Evolutionary conservation across 92 coral and sea anemone genomes (phyloP), one percentile per base, ranked within the genome.

Genomic region (Paramuricea clavata): DNA sequence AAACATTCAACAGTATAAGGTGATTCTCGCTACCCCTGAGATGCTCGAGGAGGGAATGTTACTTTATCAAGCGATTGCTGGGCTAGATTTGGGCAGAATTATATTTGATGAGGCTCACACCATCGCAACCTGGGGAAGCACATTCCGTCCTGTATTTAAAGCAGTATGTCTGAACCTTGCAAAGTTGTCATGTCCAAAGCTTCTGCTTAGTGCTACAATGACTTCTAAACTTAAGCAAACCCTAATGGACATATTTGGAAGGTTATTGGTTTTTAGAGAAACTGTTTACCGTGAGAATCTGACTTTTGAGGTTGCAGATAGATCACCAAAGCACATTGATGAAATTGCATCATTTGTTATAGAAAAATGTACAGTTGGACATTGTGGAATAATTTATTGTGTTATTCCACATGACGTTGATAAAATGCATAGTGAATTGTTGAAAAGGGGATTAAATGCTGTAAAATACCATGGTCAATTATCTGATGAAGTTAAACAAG

Each of bases 201-300:
- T 69, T 50, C 57, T 81, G 1, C 49, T 81, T 33, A 87, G 92
- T 36, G 92, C 92, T 12, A 88, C 91, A 4, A 79, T 88, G 0
- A 75, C 89, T 0, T 0, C 41, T 1, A 77, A 47, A 33, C 21
- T 67, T 5, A 23, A 82, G 42, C 22, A 6, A 9, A 23, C 19
- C 6, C 43, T 87, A 5, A 68, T 35, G 23, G 44, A 57, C 2
- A 54, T 87, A 15, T 87, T 87, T 80, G 74, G 71, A n/a, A 25
- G 83, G 27, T 19, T 70, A 2, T n/a, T 19, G 33, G 33, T 41
- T 6, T 70, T 70, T 22, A 6, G 76, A 21, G 6, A 21, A 28
- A n/a, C 76, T 19, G 33, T 70, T 70, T 70, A n/a, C 13, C 49
- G 47, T 31, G 76, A 33, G 50, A 70, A 0, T 41, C 26, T 65